A percentile compares a stretch with the other conserved stretches of the same genome.
Conservation (phyloP, 1,140 invertebrate genomes). For the Formica selysi region DNA sequence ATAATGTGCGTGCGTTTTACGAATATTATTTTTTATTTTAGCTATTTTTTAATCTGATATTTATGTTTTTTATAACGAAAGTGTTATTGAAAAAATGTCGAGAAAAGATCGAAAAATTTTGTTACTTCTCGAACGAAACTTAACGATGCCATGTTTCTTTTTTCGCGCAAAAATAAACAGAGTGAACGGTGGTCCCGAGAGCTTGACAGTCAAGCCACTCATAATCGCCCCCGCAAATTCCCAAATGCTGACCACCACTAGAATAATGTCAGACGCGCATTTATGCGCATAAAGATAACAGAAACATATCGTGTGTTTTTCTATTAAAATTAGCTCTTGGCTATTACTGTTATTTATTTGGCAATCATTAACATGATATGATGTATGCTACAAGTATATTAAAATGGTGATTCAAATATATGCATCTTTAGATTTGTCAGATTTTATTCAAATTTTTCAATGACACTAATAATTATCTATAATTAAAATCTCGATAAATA, state of each 20-base stretch:
- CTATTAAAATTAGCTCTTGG: slow-evolving; percentile 18
- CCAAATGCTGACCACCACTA: not conserved
- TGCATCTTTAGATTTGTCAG: not conserved
- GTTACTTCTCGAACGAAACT: not conserved
- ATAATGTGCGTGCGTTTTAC: not conserved
- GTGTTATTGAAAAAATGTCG: not conserved
- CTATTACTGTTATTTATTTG: slow-evolving; percentile 14
- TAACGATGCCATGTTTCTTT: not conserved
- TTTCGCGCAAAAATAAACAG: slow-evolving; percentile 47
- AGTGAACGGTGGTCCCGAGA: slow-evolving; percentile 38
- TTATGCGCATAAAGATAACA: slow-evolving; percentile 12
- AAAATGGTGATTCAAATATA: not conserved
- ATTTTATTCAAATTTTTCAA: not conserved
- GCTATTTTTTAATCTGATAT: too few relatives aligned
- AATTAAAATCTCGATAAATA: not conserved
- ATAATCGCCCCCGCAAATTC: slow-evolving; percentile 63
- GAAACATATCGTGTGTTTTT: slow-evolving; percentile 4
- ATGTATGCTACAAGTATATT: not conserved
- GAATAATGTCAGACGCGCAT: slow-evolving; percentile 5
- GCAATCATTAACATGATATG: not conserved
- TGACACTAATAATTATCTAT: not conserved
- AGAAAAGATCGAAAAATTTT: not conserved
- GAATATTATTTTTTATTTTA: not conserved
- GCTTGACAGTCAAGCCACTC: slow-evolving; percentile 40
- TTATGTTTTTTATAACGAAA: not conserved